phyloP scores from a whole-genome alignment of 2,797 vertebrate genomes.

The Halcyon chelicuti region DNA sequence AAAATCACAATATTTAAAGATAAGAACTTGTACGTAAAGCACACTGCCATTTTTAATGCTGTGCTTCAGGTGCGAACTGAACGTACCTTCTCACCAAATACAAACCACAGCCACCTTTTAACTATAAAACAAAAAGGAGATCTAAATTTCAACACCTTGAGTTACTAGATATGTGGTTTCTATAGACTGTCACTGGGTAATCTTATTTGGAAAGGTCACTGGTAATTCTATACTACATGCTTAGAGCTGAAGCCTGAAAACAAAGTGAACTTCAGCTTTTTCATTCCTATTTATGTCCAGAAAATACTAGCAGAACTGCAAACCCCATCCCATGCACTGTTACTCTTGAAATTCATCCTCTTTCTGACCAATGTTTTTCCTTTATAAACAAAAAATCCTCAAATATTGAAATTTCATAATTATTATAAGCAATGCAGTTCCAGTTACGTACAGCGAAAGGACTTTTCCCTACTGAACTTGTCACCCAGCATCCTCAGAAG shows the following conservation, averaged over 20 bases:
- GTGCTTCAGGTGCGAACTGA: background rate
- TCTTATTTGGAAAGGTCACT: background rate
- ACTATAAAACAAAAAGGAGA: background rate
- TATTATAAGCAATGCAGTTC: background rate
- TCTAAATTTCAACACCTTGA: background rate
- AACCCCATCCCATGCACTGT: background rate
- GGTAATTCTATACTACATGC: background rate
- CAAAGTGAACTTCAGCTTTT: background rate
- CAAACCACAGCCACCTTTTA: background rate
- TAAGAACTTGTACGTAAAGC: background rate
- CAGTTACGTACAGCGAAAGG: background rate
- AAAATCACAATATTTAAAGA: background rate
- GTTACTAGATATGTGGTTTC: background rate
- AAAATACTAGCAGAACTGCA: background rate
- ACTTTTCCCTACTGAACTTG: background rate
- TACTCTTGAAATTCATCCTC: background rate
- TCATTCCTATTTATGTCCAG: background rate
- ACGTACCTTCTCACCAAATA: background rate
- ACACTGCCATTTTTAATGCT: background rate
- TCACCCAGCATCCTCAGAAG: background rate
- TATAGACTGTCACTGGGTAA: background rate
- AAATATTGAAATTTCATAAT: background rate
- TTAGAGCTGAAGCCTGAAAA: background rate
- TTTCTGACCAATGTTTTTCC: background rate
- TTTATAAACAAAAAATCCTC: background rate